Evolutionary conservation across 1,140 invertebrate genomes (phyloP).

Genomic region (Mercenaria mercenaria): DNA sequence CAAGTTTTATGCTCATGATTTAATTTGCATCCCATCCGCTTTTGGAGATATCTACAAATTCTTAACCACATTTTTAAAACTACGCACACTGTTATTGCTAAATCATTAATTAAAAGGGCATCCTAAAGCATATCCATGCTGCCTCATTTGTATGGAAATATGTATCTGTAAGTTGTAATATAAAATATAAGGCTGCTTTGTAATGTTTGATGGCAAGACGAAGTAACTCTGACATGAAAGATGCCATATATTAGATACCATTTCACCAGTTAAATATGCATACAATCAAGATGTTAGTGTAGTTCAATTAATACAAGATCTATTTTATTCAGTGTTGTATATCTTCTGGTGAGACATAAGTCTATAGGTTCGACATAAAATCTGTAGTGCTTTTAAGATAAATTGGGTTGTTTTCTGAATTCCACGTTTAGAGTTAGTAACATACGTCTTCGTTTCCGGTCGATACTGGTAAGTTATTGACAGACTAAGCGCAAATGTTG

Average conservation of each 20-base stretch:
- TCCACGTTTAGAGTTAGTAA: neutral
- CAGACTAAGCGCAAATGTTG: neutral
- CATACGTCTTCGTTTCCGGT: neutral
- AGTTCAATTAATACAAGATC: conserved; percentile 1
- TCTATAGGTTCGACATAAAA: neutral
- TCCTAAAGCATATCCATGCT: too few relatives aligned
- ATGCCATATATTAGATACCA: neutral
- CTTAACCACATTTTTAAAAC: too few relatives aligned
- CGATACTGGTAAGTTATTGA: conserved; percentile 16
- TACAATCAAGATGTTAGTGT: neutral
- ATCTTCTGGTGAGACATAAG: neutral
- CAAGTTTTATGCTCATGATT: too few relatives aligned
- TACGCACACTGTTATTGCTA: too few relatives aligned
- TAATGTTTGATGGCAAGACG: too few relatives aligned
- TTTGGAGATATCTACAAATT: too few relatives aligned
- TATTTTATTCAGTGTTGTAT: neutral
- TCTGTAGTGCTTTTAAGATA: conserved; percentile 14
- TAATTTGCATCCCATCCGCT: too few relatives aligned
- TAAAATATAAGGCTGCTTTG: too few relatives aligned
- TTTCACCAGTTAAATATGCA: neutral
- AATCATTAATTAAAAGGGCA: neutral
- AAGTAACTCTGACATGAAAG: too few relatives aligned
- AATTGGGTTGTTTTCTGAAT: neutral
- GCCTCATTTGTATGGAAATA: too few relatives aligned
- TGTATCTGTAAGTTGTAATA: too few relatives aligned